These are phyloP conservation scores for Syngnathus typhle DNA, from an alignment of 2,113 vertebrate species.

Conservation along the genomic window DNA sequence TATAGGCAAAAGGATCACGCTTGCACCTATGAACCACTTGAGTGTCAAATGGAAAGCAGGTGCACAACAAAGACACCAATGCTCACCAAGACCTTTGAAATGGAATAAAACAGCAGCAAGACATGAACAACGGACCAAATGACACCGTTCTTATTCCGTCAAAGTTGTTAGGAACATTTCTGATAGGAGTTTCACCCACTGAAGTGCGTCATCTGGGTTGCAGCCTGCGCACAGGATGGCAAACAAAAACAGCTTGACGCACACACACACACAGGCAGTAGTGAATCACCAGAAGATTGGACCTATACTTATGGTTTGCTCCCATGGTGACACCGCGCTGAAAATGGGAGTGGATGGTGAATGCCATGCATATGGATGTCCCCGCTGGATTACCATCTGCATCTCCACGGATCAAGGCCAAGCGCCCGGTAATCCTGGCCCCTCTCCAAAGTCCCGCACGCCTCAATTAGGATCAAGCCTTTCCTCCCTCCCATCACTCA, in stretches of 20 bases:
- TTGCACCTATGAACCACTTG: too few relatives aligned
- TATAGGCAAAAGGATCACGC: too few relatives aligned
- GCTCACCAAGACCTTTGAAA: neutral
- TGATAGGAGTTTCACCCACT: conserved; percentile 30
- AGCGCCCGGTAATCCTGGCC: conserved; percentile 65
- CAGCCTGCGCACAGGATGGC: conserved; percentile 48
- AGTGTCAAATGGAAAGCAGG: too few relatives aligned
- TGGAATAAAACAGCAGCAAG: neutral
- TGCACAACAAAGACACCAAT: too few relatives aligned
- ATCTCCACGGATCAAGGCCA: conserved; percentile 64
- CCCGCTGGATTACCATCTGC: conserved; percentile 63
- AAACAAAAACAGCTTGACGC: conserved; percentile 60
- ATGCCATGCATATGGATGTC: conserved; percentile 43
- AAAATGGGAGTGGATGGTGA: conserved; percentile 44
- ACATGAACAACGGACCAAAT: neutral
- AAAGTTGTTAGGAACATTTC: neutral
- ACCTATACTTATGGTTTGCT: conserved; percentile 70
- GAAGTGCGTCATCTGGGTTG: conserved; percentile 58
- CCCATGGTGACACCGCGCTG: conserved; percentile 43
- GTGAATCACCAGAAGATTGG: conserved; percentile 63
- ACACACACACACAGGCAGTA: conserved; percentile 37
- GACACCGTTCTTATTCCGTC: neutral
- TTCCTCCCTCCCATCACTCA: conserved; percentile 42
- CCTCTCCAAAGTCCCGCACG: conserved; percentile 65
- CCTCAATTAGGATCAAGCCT: conserved; percentile 68